Conservation (phyloP, 2,113 vertebrate species). For the Phrynosoma platyrhinos region DNA sequence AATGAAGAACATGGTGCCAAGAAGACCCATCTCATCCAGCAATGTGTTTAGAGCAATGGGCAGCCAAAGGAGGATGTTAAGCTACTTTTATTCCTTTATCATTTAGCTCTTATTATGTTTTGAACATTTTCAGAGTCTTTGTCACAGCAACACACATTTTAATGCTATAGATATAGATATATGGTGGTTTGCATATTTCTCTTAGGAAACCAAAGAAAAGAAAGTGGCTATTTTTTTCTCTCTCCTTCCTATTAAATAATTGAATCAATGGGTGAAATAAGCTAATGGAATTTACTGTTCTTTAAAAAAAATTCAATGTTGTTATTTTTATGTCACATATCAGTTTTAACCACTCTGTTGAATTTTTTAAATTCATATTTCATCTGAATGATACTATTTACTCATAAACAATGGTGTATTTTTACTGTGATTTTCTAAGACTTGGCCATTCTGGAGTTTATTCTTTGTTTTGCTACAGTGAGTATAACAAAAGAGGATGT, state of each 20-base stretch:
- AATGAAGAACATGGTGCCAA: background rate
- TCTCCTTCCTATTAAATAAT: background rate
- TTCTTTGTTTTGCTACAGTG: constrained; percentile 15
- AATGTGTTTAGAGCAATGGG: background rate
- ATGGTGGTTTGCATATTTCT: background rate
- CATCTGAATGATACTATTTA: constrained; percentile 20
- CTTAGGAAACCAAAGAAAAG: background rate
- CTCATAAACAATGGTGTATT: background rate
- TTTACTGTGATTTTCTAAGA: background rate
- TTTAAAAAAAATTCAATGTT: background rate
- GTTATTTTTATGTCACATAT: constrained; percentile 10
- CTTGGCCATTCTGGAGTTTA: background rate
- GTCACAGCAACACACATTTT: too few species aligned
- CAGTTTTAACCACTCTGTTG: background rate
- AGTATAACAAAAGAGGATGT: constrained; percentile 7
- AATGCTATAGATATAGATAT: too few species aligned
- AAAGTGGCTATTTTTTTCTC: background rate
- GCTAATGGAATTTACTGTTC: constrained; percentile 19
- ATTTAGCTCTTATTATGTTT: too few species aligned
- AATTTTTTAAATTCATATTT: constrained; percentile 13
- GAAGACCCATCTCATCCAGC: background rate
- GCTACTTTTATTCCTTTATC: background rate
- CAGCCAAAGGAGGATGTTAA: background rate
- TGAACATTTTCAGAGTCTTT: too few species aligned
- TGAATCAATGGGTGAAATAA: background rate